Conservation (phyloP, 2,113 vertebrate species). For the Thunnus maccoyii region DNA sequence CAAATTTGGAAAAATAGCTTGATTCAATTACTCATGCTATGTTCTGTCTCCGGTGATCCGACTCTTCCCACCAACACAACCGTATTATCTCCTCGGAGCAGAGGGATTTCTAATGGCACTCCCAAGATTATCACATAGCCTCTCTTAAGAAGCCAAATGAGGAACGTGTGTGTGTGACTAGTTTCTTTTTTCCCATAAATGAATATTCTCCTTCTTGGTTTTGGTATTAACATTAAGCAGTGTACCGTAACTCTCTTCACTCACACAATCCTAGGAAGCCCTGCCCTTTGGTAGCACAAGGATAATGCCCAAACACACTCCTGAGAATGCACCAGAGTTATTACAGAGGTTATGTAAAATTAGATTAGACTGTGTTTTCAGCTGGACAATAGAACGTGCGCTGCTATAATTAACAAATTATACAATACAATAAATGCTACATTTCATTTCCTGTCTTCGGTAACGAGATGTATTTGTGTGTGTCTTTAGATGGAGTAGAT, state of each 20-base stretch:
- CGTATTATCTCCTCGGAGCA: slow-evolving; percentile 18
- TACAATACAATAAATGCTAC: slow-evolving; percentile 5
- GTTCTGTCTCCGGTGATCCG: slow-evolving; percentile 40
- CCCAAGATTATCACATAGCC: neutral
- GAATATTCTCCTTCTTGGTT: slow-evolving; percentile 13
- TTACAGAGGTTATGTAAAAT: slow-evolving; percentile 35
- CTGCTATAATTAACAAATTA: slow-evolving; percentile 38
- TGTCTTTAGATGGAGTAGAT: neutral
- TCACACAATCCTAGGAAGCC: slow-evolving; percentile 79
- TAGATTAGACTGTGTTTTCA: slow-evolving; percentile 24
- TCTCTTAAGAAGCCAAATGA: slow-evolving; percentile 7
- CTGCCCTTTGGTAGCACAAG: slow-evolving; percentile 51
- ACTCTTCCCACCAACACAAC: slow-evolving; percentile 19
- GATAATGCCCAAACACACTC: no score
- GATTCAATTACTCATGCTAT: slow-evolving; percentile 65
- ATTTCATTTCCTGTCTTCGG: slow-evolving; percentile 5
- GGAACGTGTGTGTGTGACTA: neutral
- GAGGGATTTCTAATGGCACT: neutral
- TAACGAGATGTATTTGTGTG: neutral
- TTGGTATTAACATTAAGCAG: slow-evolving; percentile 15
- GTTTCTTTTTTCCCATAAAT: slow-evolving; percentile 12
- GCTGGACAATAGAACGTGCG: slow-evolving; percentile 42
- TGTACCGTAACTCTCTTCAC: slow-evolving; percentile 18
- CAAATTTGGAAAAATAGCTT: slow-evolving; percentile 66
- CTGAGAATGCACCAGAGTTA: neutral